Base-by-base conservation (phyloP, 2,888 invertebrate species). In the Drosophila fulvimacula region DNA sequence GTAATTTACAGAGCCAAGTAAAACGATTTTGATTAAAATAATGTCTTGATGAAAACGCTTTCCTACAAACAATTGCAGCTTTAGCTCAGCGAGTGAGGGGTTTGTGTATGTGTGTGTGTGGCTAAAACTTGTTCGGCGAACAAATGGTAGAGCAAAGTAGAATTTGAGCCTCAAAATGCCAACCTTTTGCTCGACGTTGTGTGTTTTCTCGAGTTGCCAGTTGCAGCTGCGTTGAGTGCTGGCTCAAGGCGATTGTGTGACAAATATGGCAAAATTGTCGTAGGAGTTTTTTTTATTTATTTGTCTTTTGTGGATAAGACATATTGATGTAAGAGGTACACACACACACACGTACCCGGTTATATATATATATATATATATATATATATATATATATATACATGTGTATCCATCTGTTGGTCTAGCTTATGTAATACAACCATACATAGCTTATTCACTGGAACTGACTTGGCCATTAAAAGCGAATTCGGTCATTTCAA, bases 251-350 rank as follows among this genome's bases (percentile, higher is more conserved):
- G 44, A 86, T 42, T 60, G 58, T 42, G 55, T 72, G 69, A 74
- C 86, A 81, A 83, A 86, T 86, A 82, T 81, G 77, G 82, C 77
- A 59, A 83, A 76, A 72, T 61, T 72, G 70, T 72, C 83, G 82
- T 82, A 86, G 86, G 82, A 70, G 86, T 71, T 65, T 67, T 64
- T 67, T 65, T 51, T 41, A 46, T 27, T 6, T 48, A 46, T 48
- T 17, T 48, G 46, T 27, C 42, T 73, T 52, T 58, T 56, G 44
- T 59, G 48, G 27, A 42, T 57, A 66, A 38, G 38, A 36, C n/a
- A 49, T 24, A 55, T 27, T 39, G 60, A 41, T 62, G 27, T 48
- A 15, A 39, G 11, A 56, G 49, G 17, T 4, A 6, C 39, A n/a
- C 38, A 13, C 36, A 6, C 36, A 38, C 9, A 38, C n/a, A 38